Evolutionary conservation across 2,888 invertebrate species (phyloP), one percentile per base, ranked within the genome.

Genomic region (Crepidodera aurea): DNA sequence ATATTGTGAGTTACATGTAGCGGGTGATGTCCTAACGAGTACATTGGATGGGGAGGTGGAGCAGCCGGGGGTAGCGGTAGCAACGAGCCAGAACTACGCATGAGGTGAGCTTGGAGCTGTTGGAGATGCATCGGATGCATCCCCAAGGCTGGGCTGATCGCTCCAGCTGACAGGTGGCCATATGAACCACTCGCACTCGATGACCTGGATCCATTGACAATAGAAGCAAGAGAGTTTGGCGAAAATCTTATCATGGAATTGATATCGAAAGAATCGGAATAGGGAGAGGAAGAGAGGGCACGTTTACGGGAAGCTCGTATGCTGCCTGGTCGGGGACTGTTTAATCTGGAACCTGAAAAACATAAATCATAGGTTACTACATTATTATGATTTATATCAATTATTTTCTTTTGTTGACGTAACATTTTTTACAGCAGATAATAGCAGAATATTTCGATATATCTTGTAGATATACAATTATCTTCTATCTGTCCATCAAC

Each of bases 161-260:
- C 91, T 16, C 73, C 68, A 72, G 96, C 96, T 68, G 96, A 96
- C 68, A 98, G 87, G 83, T 98, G 98, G 15, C 97, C 97, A 84
- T 97, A 97, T 66, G 96, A 96, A 44, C 97, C 97, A 73, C 96
- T 96, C 3, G 94, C 93, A 25, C 93, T 91, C 12, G 93, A 93
- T 64, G 93, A 92, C 68, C 95, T 84, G 0, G 94, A 94, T 13
- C 94, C 91, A 76, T 90, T 91, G 70, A 91, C 89, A 69, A 90
- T 86, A 48, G 90, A 90, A 7, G 90, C 93, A 70, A 98, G 83
- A 18, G 96, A 95, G 72, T 94, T 94, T 3, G 97, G 97, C 4
- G 96, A 96, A 72, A 96, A 96, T 63, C 97, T 88, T 71, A 98
- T 97, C 86, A 98, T 92, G 56, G 96, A 95, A 76, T 96, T 96